Conservation (phyloP, 2,113 vertebrate species). For the Prionailurus viverrinus region DNA sequence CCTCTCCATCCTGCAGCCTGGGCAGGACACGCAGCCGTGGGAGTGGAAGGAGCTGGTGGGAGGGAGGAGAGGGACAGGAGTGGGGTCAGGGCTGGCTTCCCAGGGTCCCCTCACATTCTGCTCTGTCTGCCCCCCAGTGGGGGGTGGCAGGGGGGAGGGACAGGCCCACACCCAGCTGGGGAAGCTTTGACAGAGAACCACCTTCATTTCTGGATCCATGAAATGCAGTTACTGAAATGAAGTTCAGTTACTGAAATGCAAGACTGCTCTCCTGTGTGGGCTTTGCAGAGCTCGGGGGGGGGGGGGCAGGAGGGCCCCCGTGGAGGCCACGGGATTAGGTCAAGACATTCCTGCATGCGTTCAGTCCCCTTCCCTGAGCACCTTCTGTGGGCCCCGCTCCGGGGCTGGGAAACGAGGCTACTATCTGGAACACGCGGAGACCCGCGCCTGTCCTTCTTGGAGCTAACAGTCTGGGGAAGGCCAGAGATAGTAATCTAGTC, state of each 20-base stretch:
- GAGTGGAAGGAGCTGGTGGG: too few relatives aligned
- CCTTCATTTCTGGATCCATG: neutral
- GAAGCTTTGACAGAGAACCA: neutral
- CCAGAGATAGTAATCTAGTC: fast-evolving
- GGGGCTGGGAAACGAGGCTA: neutral
- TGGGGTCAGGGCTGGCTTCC: neutral
- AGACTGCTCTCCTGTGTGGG: neutral
- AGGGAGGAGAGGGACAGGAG: neutral
- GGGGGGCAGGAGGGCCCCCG: neutral
- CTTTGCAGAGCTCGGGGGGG: fast-evolving
- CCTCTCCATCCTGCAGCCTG: neutral
- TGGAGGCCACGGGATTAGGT: fast-evolving
- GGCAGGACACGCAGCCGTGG: neutral
- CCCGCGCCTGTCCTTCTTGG: neutral
- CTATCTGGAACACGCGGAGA: neutral
- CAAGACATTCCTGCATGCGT: fast-evolving
- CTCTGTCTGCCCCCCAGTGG: neutral
- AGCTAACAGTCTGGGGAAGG: neutral
- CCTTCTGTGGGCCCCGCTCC: fast-evolving
- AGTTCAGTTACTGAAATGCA: too few relatives aligned
- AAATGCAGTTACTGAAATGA: neutral
- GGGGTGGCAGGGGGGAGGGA: too few relatives aligned
- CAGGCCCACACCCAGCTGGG: neutral
- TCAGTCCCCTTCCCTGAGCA: fast-evolving
- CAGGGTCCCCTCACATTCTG: neutral